Evolutionary conservation across 2,113 vertebrate genomes (phyloP), one percentile per base, ranked within the genome.

Genomic region (Meriones unguiculatus): DNA sequence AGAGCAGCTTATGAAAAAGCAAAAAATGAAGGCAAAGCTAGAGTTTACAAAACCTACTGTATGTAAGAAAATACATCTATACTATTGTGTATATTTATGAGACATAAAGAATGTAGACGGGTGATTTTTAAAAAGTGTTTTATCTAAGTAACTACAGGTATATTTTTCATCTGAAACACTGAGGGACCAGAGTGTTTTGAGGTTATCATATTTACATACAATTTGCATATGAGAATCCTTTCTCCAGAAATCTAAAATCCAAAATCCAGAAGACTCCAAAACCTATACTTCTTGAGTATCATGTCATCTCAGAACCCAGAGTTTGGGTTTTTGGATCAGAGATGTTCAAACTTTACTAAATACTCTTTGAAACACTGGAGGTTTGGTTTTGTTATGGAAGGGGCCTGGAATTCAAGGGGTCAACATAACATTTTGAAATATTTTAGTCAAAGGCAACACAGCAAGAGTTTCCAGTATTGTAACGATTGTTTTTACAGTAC

Each of bases 21-120:
- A 91, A 95, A 93, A 77, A 84, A 70, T 54, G 87, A 95, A 93
- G 59, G 46, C 81, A 91, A 96, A 75, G 73, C 89, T 13, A 52
- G 12, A 92, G 6, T 35, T 57, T 89, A n/a, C 28, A 24, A 91
- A 91, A 89, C 54, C 17, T 89, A 65, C 81, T 92, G 20, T n/a
- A 15, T 70, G 20, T 88, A 14, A 87, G 28, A 28, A 87, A 72
- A 54, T 57, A 1, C 32, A 10, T 20, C 64, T 67, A 15, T 50
- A 86, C 25, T 67, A 8, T 7, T 22, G 17, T 69, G 5, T 14
- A 24, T 62, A 59, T 35, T 30, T n/a, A 32, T 35, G 52, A 67
- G 24, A 85, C 15, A 65, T 18, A 46, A 9, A 38, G 57, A 59
- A 41, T 17, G 17, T 1, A 41, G 32, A 57, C 14, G 15, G 50